Percentiles rank a stretch among this genome's conserved stretches.
phyloP scores from a whole-genome alignment of 1,140 invertebrate species.

The Cephus cinctus region DNA sequence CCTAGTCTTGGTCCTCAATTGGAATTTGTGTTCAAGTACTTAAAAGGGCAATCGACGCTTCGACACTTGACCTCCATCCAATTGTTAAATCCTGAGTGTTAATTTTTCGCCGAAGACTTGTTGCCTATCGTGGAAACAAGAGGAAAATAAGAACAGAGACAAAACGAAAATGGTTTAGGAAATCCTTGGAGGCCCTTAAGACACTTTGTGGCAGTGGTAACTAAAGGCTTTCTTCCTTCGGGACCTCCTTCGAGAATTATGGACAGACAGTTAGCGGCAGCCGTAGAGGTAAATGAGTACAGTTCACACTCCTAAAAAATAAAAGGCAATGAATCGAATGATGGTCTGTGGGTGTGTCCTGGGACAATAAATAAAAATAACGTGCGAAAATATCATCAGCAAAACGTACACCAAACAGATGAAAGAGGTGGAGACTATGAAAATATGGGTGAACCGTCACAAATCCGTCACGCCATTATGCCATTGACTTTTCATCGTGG shows the following conservation, averaged over 20 bases:
- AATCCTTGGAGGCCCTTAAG: no score
- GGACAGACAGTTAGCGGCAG: background rate
- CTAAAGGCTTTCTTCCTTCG: background rate
- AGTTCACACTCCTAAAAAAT: background rate
- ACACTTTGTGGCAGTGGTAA: background rate
- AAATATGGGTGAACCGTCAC: slow-evolving; percentile 1
- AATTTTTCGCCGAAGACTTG: background rate
- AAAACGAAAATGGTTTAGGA: no score
- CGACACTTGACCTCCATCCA: background rate
- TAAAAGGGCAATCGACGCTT: background rate
- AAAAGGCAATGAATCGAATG: background rate
- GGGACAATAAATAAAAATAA: slow-evolving; percentile 6
- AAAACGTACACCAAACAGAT: background rate
- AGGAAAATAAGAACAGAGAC: no score
- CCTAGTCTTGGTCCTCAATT: no score
- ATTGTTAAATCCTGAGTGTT: background rate
- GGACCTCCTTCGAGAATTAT: no score
- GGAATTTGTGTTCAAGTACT: no score
- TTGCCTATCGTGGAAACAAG: no score
- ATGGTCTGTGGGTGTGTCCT: slow-evolving; percentile 4
- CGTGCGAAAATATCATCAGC: slow-evolving; percentile 7
- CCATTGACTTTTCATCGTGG: background rate
- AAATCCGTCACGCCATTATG: background rate
- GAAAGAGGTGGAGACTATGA: slow-evolving; percentile 2
- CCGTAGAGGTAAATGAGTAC: background rate